Evolutionary conservation across 2,113 vertebrate genomes (phyloP).

Genomic region (Nibea coibor): DNA sequence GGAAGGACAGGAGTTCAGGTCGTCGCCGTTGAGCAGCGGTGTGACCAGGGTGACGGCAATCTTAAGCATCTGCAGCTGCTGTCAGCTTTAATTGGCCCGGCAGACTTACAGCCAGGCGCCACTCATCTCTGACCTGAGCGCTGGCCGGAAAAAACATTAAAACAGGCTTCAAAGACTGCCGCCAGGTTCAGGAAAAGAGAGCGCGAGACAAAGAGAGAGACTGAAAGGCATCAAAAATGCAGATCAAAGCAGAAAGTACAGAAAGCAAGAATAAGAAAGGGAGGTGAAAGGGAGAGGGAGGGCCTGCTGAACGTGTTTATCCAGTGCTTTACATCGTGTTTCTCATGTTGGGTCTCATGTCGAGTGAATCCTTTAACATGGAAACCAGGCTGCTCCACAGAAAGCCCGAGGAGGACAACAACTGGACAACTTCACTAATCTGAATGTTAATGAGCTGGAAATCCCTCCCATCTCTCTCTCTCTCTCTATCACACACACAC

Average conservation of each 20-base stretch:
- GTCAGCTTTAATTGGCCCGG: conserved; percentile 57
- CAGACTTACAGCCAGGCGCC: conserved; percentile 49
- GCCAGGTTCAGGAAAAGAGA: conserved; percentile 29
- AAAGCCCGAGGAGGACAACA: conserved; percentile 50
- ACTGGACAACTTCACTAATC: conserved; percentile 56
- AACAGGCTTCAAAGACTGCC: conserved; percentile 66
- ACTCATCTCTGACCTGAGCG: conserved; percentile 60
- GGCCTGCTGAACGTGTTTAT: conserved; percentile 60
- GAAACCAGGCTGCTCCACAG: conserved; percentile 49
- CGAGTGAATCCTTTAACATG: conserved; percentile 59
- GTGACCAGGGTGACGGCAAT: conserved; percentile 18
- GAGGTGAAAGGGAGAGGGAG: conserved; percentile 34
- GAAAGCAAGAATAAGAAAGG: conserved; percentile 11
- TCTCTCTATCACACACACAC: not conserved
- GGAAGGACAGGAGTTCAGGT: conserved; percentile 43
- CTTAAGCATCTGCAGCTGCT: conserved; percentile 62
- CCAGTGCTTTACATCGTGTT: conserved; percentile 46
- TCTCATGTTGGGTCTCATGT: conserved; percentile 58
- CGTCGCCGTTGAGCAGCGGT: conserved; percentile 24
- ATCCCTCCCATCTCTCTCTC: conserved; percentile 6
- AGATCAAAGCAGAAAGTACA: conserved; percentile 25
- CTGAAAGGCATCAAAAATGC: conserved; percentile 24
- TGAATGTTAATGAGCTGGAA: conserved; percentile 61
- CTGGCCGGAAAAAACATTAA: conserved; percentile 43
- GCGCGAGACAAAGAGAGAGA: conserved; percentile 40